Evolutionary conservation across 2,888 invertebrate genomes (phyloP).

Genomic region (Strigamia crassipes): DNA sequence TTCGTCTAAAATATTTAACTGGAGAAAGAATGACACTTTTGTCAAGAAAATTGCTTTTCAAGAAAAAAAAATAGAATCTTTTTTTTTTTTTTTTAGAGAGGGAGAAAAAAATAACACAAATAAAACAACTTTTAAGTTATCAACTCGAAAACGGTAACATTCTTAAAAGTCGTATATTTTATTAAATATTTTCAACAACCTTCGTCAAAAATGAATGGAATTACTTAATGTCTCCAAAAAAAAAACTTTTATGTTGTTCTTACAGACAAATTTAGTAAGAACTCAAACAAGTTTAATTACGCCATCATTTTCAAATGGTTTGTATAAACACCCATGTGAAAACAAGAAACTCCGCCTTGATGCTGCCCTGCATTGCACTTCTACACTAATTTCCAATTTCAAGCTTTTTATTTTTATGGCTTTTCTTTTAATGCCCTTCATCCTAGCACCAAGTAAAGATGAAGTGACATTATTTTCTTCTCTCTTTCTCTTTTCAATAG

Average conservation of each 20-base stretch:
- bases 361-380: slow-evolving; percentile 3
- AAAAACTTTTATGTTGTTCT: slow-evolving; percentile 20
- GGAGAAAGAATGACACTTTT: slow-evolving; percentile 14
- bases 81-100: not conserved
- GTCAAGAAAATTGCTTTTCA: slow-evolving; percentile 10
- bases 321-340: slow-evolving; percentile 35
- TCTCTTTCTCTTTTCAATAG: slow-evolving; percentile 39
- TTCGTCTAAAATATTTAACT: slow-evolving; percentile 16
- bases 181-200: not conserved
- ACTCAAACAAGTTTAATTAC: slow-evolving; percentile 32
- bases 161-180: not conserved
- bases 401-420: slow-evolving; percentile 36
- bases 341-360: slow-evolving; percentile 38
- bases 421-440: slow-evolving; percentile 36
- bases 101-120: not conserved
- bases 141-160: not conserved
- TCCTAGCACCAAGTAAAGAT: slow-evolving; percentile 15
- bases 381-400: slow-evolving; percentile 40
- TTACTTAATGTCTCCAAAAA: slow-evolving; percentile 5
- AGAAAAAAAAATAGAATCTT: not conserved
- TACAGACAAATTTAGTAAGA: not conserved
- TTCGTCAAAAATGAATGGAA: not conserved
- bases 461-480: slow-evolving; percentile 40
- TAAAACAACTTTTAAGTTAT: not conserved
- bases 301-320: slow-evolving; percentile 36